A percentile compares a stretch with the other conserved stretches of the same genome.
phyloP scores from a whole-genome alignment of 2,888 invertebrate species.

The Cosmia pyralina region DNA sequence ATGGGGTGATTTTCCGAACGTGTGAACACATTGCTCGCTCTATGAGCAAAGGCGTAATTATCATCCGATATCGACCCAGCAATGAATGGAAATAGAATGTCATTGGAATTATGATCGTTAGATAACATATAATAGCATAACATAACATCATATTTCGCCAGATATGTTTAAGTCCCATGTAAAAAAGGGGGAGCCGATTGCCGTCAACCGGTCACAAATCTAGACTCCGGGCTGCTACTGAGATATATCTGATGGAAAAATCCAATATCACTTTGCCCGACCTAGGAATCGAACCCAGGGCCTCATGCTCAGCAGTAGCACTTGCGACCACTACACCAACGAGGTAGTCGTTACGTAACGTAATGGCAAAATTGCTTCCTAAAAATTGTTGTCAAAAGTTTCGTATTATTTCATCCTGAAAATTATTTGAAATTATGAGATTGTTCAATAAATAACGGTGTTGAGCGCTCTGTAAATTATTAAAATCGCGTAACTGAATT shows the following conservation, averaged over 20 bases:
- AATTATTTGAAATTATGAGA: conserved; percentile 28
- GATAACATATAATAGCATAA: not conserved
- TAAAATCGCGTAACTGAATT: conserved; percentile 27
- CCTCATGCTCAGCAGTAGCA: too few species aligned
- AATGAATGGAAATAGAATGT: conserved; percentile 42
- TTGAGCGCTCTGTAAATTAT: conserved; percentile 22
- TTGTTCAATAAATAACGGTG: conserved; percentile 18
- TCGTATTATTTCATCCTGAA: conserved; percentile 22
- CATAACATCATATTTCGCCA: too few species aligned
- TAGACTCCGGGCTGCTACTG: too few species aligned
- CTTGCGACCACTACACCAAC: too few species aligned
- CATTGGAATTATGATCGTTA: conserved; percentile 11
- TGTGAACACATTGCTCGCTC: conserved; percentile 59
- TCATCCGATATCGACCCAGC: conserved; percentile 26
- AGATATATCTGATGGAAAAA: too few species aligned
- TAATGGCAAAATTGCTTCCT: conserved; percentile 9
- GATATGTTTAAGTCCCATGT: too few species aligned
- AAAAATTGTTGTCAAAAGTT: conserved; percentile 14
- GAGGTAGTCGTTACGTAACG: too few species aligned
- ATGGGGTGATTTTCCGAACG: conserved; percentile 64
- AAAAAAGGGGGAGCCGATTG: too few species aligned
- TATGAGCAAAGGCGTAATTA: conserved; percentile 57
- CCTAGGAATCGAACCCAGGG: too few species aligned
- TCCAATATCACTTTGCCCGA: too few species aligned
- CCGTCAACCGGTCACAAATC: too few species aligned